These are phyloP conservation scores for Drosophila watanabei DNA, from an alignment of 1,140 invertebrate genomes.

Conservation along the genomic window DNA sequence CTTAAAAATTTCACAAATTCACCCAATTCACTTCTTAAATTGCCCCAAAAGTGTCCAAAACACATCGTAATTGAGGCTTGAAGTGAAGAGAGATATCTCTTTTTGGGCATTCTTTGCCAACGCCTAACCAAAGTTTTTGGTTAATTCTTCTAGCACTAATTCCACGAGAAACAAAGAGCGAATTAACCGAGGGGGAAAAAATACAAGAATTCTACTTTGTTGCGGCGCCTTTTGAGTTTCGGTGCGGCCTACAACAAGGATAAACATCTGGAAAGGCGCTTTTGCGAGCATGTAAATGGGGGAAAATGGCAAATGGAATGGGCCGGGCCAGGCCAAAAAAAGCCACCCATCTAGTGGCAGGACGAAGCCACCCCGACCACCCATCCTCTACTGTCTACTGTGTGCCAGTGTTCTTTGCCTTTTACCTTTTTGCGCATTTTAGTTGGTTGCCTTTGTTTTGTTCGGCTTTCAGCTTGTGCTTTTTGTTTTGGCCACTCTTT, in stretches of 20 bases:
- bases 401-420: slow-evolving; percentile 36
- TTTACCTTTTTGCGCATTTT: slow-evolving; percentile 68
- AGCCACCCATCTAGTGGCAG: not conserved
- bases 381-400: slow-evolving; percentile 7
- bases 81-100: slow-evolving; percentile 22
- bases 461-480: slow-evolving; percentile 49
- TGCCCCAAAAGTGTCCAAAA: not conserved
- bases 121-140: slow-evolving; percentile 55
- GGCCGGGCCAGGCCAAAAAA: slow-evolving; percentile 1
- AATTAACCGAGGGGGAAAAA: slow-evolving; percentile 51
- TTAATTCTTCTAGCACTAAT: slow-evolving; percentile 66
- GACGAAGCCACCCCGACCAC: not conserved
- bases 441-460: slow-evolving; percentile 57
- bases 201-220: slow-evolving; percentile 68
- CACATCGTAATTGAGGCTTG: slow-evolving; percentile 30
- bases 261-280: slow-evolving; percentile 78
- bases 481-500: slow-evolving; percentile 81
- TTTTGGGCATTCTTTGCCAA: slow-evolving; percentile 11
- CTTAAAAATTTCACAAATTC: not conserved
- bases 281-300: slow-evolving; percentile 64
- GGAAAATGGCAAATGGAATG: slow-evolving; percentile 34
- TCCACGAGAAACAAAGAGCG: slow-evolving; percentile 35
- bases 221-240: slow-evolving; percentile 68
- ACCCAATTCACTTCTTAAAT: not conserved
- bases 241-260: slow-evolving; percentile 67